Base-by-base conservation (phyloP, 2,113 vertebrate species). In the Elephas maximus region DNA sequence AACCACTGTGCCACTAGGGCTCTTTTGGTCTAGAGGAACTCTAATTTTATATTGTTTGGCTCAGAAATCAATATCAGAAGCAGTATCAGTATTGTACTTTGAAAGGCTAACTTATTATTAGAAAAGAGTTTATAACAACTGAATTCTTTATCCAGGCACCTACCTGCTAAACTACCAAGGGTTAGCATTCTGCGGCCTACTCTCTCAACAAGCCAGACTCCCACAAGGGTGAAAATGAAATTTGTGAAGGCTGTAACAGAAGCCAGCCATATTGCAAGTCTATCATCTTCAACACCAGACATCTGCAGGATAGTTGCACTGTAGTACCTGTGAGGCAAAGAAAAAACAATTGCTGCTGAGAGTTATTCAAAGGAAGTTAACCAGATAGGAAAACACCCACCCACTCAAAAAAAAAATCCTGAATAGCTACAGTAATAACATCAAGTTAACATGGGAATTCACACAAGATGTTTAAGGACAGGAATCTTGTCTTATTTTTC, bases 231-330 rank as follows among this genome's bases (percentile, higher is more conserved):
- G 95, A 99, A 99, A 97, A 99, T 98, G 98, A 99, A 99, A 98
- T 99, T 99, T 95, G 99, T 99, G 97, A 99, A 99, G 1, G 99
- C 99, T 71, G 99, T 99, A 51, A 99, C 98, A 0, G 99, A 99
- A 18, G 99, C 99, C 94, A 99, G 98, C 99, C 99, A 99, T 98
- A 99, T 99, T 1, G 99, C 99, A 44, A 99, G 98, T 91, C 98
- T 99, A 92, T 99, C 99, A 0, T 99, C 99, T 96, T 99, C 99
- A 60, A 99, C 99, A 73, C 99, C 99, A 0, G 99, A 99, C 99
- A 99, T 99, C 99, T 99, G 99, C 97, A 99, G 99, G 98, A 99
- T 99, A 96, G 99, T 99, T 95, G 99, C 99, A 71, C 99, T 99
- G 98, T 99, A 99, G 98, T 99, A 99, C 99, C 99, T 99, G 95